Evolutionary conservation across 2,888 invertebrate genomes (phyloP), one percentile per base, ranked within the genome.

Genomic region (Carterocephalus palaemon): DNA sequence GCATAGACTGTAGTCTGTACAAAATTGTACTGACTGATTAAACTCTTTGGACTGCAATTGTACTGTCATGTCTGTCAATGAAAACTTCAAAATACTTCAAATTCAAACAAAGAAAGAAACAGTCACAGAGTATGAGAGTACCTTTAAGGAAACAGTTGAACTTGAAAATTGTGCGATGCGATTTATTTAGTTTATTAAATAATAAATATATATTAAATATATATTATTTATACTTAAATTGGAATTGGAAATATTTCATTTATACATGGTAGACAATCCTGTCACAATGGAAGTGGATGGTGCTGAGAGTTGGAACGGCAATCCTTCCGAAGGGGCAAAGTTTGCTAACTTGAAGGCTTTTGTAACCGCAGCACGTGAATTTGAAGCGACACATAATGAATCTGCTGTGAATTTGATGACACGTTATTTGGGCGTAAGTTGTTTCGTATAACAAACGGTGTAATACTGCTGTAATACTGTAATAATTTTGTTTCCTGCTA

Each of bases 341-440:
- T 86, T 81, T 65, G 57, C 64, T 7, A 72, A 86, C 60, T 74
- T 89, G 64, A 89, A 89, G 61, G 80, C 84, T 38, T 89, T 89
- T 64, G 88, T 89, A 41, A 79, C 70, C 53, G 81, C 82, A 42
- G 87, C 88, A 3, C 75, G 84, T 46, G 88, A 89, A 58, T 89
- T 88, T 60, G 80, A 86, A 54, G 79, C 81, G 39, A 85, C 85
- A 20, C 87, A 86, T 49, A 85, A 86, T 54, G 89, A 89, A 52
- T 72, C 83, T 43, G 75, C 85, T 52, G 69, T 87, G 3, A 87
- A 81, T 67, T 65, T 88, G 55, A 83, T 89, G 77, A 88, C 85
- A 49, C 75, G 89, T 38, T 81, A 87, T 54, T 70, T 89, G 33
- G 86, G 86, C 47, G 88, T 88, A 62, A 75, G 81, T 68, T 19